Conservation (phyloP, 37 sponge, comb jelly and placozoan species). For the Aplysina aerophoba region DNA sequence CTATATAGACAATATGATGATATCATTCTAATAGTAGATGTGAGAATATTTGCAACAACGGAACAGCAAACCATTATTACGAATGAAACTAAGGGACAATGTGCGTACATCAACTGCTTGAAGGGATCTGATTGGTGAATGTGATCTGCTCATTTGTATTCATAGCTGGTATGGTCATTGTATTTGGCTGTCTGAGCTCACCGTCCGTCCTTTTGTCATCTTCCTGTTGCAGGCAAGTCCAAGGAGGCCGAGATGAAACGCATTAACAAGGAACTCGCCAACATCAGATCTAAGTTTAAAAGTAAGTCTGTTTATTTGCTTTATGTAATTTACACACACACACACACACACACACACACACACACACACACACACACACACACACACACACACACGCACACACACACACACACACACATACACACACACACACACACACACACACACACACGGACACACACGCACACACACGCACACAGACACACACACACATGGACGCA, state of each 20-base stretch:
- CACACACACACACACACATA: too few relatives aligned
- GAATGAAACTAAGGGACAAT: too few relatives aligned
- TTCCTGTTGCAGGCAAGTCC: slow-evolving; percentile 76
- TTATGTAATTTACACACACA: neutral
- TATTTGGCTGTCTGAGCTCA: neutral
- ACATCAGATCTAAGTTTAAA: slow-evolving; percentile 96
- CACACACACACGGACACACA: neutral
- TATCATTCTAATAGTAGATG: too few relatives aligned
- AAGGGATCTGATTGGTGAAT: too few relatives aligned
- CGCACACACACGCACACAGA: neutral
- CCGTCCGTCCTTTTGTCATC: neutral
- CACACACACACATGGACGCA: neutral
- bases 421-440: neutral
- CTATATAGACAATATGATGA: too few relatives aligned
- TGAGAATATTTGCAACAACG: too few relatives aligned
- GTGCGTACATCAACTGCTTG: too few relatives aligned
- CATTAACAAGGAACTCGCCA: slow-evolving; percentile 96
- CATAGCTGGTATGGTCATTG: too few relatives aligned
- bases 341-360: slow-evolving; percentile 32
- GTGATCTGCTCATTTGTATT: too few relatives aligned
- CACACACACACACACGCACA: slow-evolving; percentile 7
- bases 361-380: slow-evolving; percentile 35
- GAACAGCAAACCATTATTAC: too few relatives aligned
- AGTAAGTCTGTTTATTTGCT: slow-evolving; percentile 44
- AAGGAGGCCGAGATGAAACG: slow-evolving; percentile 94